Evolutionary conservation across 2,888 invertebrate species (phyloP), one percentile per base, ranked within the genome.

Genomic region (Aphodius granarius): DNA sequence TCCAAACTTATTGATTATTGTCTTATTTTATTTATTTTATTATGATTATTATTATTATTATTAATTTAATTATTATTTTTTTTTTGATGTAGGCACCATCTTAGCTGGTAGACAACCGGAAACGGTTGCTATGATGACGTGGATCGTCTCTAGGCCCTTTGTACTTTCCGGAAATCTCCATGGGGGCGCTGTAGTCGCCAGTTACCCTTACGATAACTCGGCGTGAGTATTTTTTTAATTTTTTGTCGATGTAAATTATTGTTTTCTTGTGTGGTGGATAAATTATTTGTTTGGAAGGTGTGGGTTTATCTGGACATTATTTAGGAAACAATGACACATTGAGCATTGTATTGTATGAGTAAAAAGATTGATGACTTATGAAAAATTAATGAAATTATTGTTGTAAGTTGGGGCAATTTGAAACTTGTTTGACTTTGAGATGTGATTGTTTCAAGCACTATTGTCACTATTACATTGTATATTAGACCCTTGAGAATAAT

Each of bases 171-270:
- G 95, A 1, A 98, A 98, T 87, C 90, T 98, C 71, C 98, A 98
- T 85, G 98, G 97, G n/a, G 98, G 98, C 2, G 97, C 98, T 62
- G 90, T 99, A 0, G 99, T 99, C 0, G 98, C 98, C 73, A 99
- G 98, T 86, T 99, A 98, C 88, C 99, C 99, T 0, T 99, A 91
- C 84, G 98, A 97, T 87, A 94, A 96, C 86, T 93, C 94, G 16
- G 90, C 90, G 95, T 94, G 88, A 87, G 87, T 86, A 64, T 68
- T 68, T 18, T 20, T 65, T 65, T 65, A 17, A 17, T 68, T 19
- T 6, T 20, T 21, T 68, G 1, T 20, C 16, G 9, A 2, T 4
- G 1, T 2, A 9, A 13, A 6, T 68, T 68, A 4, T 20, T 15
- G n/a, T 19, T 65, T 1, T 18, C 65, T 18, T 65, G 19, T 65